These are phyloP conservation scores for Alfaro cultratus DNA, from an alignment of 2,797 vertebrate species.

Conservation along the genomic window DNA sequence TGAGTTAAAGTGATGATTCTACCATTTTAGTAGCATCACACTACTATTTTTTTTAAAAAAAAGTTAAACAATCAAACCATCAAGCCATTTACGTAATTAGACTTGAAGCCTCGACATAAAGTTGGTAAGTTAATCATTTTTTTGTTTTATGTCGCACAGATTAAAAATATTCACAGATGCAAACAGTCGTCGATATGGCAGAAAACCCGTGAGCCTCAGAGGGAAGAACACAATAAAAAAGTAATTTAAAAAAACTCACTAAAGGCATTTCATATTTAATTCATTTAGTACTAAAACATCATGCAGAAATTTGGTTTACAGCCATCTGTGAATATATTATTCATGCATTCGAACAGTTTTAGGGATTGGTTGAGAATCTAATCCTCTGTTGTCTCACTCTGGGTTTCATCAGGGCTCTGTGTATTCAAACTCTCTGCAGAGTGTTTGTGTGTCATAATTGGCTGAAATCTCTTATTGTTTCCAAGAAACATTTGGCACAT, in stretches of 20 bases:
- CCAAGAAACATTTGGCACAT: conserved; percentile 46
- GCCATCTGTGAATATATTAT: conserved; percentile 27
- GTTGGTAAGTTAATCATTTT: background rate
- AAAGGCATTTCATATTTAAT: conserved; percentile 21
- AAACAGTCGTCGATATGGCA: conserved; percentile 5
- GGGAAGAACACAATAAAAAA: background rate
- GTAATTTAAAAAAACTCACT: background rate
- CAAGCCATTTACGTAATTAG: background rate
- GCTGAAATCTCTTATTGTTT: conserved; percentile 51
- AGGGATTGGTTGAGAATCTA: conserved; percentile 33
- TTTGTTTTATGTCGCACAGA: background rate
- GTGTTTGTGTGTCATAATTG: conserved; percentile 56
- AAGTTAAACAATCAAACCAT: background rate
- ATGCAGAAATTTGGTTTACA: conserved; percentile 19
- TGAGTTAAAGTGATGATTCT: background rate
- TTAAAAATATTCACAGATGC: conserved; percentile 2
- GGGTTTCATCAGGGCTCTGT: conserved; percentile 39
- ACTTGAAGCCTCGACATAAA: background rate
- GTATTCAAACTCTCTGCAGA: conserved; percentile 36
- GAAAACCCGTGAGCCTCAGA: background rate
- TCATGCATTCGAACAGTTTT: conserved; percentile 28
- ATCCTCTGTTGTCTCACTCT: conserved; percentile 30
- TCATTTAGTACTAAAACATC: conserved; percentile 9
- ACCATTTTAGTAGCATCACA: background rate
- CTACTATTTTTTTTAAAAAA: background rate